Evolutionary conservation across 2,113 vertebrate species (phyloP).

Genomic region (Semicossyphus pulcher): DNA sequence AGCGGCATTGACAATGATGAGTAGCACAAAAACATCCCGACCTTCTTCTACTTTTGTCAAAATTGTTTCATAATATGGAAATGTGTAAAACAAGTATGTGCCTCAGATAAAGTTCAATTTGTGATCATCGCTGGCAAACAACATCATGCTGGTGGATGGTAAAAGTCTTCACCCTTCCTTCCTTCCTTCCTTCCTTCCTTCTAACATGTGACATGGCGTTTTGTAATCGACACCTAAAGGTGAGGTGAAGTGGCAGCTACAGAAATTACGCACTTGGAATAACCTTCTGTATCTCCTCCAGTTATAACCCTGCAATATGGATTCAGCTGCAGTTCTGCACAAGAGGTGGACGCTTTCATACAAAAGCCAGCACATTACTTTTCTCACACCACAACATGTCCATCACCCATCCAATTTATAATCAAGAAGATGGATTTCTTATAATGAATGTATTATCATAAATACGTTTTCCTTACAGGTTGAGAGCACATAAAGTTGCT

Average conservation of each 20-base stretch:
- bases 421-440: constrained; percentile 27
- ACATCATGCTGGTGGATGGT: too few relatives aligned
- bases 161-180: not conserved
- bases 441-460: constrained; percentile 2
- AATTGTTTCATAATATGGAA: too few relatives aligned
- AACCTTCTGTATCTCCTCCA: constrained; percentile 6
- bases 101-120: too few relatives aligned
- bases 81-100: too few relatives aligned
- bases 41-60: too few relatives aligned
- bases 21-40: too few relatives aligned
- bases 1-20: too few relatives aligned
- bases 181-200: too few relatives aligned
- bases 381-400: not conserved
- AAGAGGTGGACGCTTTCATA: not conserved
- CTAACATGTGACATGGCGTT: constrained; percentile 10
- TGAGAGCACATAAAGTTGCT: not conserved
- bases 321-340: constrained; percentile 15
- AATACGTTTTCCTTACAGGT: constrained; percentile 20
- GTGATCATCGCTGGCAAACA: too few relatives aligned
- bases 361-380: constrained; percentile 23
- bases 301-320: constrained; percentile 18
- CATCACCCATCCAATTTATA: not conserved
- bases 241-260: constrained; percentile 7
- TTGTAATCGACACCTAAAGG: constrained; percentile 33
- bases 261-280: constrained; percentile 49